Evolutionary conservation across 2,888 invertebrate species (phyloP), one percentile per base, ranked within the genome.

Genomic region (Lasioglossum marginatum): DNA sequence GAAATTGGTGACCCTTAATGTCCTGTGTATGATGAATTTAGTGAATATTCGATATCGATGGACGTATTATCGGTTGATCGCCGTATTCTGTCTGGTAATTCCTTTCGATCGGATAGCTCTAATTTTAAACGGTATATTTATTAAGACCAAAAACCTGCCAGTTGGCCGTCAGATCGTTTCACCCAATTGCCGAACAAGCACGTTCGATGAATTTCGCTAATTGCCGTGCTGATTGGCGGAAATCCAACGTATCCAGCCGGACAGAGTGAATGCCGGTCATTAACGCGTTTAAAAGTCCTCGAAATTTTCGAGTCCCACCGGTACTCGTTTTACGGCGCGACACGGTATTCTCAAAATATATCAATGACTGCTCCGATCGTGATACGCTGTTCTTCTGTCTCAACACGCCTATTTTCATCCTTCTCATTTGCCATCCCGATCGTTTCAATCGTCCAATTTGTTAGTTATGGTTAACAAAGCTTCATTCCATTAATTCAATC

Each of bases 131-230:
- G n/a, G 52, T 14, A 34, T 76, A 71, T 77, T 81, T 77, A 78
- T 80, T 66, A 78, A 73, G 68, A 72, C 43, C 34, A n/a, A 60
- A 73, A 80, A 77, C 57, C 68, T 77, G 77, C 60, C 78, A 81
- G 72, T 73, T 75, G 48, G 0, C 43, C 75, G 70, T 86, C 86
- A 83, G 85, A 88, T 91, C 88, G 90, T 92, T 91, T 90, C 82
- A 81, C 43, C 63, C 83, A 86, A 88, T 90, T 87, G 90, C 87
- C 89, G 91, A 89, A 90, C 88, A 91, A 92, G 90, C 91, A 89
- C 85, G 90, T 92, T 88, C 89, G 86, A 79, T 93, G 93, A 93
- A 94, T 94, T 93, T 92, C 89, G 91, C 92, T 94, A 94, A 94
- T 94, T 93, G 92, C 92, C 87, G 85, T 79, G 89, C 88, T 93